phyloP scores from a whole-genome alignment of 2,888 invertebrate genomes.

The Clostera curtula region DNA sequence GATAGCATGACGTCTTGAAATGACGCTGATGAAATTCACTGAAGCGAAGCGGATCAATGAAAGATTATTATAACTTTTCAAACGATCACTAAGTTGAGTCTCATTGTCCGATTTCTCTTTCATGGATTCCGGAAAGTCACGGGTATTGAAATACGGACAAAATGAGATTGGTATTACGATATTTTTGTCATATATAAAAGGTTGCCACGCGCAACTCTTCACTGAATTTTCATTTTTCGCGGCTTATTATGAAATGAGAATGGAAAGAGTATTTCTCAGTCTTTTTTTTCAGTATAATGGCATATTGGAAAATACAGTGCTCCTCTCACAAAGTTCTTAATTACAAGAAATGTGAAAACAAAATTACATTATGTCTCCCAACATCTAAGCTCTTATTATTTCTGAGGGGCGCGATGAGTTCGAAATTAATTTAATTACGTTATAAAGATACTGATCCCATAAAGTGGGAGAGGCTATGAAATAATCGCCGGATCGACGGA shows the following conservation, averaged over 20 bases:
- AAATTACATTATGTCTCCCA: constrained; percentile 50
- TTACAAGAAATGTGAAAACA: constrained; percentile 45
- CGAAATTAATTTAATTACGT: constrained; percentile 61
- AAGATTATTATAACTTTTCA: constrained; percentile 2
- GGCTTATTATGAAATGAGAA: too few species aligned
- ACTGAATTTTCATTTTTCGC: too few species aligned
- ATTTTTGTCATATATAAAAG: constrained; percentile 30
- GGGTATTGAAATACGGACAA: not conserved
- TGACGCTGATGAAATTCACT: not conserved
- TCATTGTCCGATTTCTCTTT: constrained; percentile 5
- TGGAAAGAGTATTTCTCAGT: too few species aligned
- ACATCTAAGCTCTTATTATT: constrained; percentile 55
- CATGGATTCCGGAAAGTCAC: constrained; percentile 8
- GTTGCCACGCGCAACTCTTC: constrained; percentile 8
- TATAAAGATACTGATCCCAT: constrained; percentile 57
- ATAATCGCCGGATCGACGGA: constrained; percentile 29
- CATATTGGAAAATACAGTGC: constrained; percentile 1
- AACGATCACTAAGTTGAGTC: constrained; percentile 2
- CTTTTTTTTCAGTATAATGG: too few species aligned
- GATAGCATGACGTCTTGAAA: too few species aligned
- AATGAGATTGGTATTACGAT: constrained; percentile 6
- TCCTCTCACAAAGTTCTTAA: constrained; percentile 37
- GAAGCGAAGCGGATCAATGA: not conserved
- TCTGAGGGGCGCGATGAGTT: constrained; percentile 46
- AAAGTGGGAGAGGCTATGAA: constrained; percentile 34